phyloP scores from a whole-genome alignment of 2,888 invertebrate genomes.

The Chymomyza amoena region DNA sequence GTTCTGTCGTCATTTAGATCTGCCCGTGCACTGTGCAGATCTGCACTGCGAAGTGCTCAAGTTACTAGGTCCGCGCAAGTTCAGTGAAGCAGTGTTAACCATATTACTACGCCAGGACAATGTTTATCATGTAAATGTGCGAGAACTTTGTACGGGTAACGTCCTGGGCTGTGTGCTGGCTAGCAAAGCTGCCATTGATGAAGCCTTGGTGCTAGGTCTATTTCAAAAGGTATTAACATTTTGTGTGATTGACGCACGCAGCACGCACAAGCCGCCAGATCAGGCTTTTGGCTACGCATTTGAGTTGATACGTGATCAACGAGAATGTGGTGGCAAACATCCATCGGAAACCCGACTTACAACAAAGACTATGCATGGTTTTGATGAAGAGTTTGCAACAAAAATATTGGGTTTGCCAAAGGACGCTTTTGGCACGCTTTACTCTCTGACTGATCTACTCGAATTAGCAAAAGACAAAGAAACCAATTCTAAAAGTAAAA shows the following conservation, averaged over 20 bases:
- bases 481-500: too few relatives aligned
- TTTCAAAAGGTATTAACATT: constrained; percentile 55
- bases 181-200: constrained; percentile 48
- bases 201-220: constrained; percentile 38
- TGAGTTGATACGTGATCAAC: constrained; percentile 30
- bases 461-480: too few relatives aligned
- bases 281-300: constrained; percentile 38
- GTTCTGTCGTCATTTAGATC: constrained; percentile 37
- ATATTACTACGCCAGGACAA: constrained; percentile 58
- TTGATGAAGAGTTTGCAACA: too few relatives aligned
- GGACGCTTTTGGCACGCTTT: too few relatives aligned
- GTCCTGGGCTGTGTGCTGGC: constrained; percentile 59
- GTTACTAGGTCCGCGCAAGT: constrained; percentile 25
- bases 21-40: constrained; percentile 20
- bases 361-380: too few relatives aligned
- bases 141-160: constrained; percentile 28
- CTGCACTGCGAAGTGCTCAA: constrained; percentile 34
- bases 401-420: too few relatives aligned
- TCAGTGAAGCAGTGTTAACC: constrained; percentile 45
- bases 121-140: constrained; percentile 65
- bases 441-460: too few relatives aligned
- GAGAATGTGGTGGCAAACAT: constrained; percentile 26
- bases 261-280: constrained; percentile 13
- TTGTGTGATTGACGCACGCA: constrained; percentile 48
- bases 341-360: too few relatives aligned